Conservation (phyloP, 2,797 vertebrate genomes). For the Nasua narica region DNA sequence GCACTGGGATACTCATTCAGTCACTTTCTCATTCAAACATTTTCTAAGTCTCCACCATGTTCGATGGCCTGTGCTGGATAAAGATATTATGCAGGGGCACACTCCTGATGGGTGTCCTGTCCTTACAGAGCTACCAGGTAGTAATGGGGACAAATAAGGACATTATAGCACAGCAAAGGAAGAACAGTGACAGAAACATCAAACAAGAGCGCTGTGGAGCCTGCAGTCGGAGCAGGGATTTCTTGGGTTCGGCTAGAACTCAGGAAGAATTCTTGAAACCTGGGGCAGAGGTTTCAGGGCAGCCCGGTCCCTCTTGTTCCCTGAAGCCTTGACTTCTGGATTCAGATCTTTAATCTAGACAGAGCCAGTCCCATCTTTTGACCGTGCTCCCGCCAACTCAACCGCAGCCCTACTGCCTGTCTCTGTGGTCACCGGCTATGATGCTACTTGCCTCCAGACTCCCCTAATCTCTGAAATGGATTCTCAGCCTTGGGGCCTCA, state of each 20-base stretch:
- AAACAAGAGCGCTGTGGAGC: neutral
- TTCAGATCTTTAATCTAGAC: neutral
- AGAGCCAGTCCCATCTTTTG: neutral
- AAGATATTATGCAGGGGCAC: neutral
- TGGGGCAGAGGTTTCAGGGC: neutral
- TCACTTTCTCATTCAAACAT: neutral
- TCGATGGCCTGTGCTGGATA: neutral
- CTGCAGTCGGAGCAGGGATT: neutral
- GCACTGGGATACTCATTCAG: neutral
- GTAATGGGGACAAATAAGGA: neutral
- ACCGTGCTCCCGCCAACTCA: neutral
- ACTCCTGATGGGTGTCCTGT: neutral
- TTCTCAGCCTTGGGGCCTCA: neutral
- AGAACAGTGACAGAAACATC: neutral
- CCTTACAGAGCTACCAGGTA: neutral
- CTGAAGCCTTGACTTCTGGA: neutral
- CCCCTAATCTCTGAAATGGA: neutral
- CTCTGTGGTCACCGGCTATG: neutral
- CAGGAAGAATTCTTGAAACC: neutral
- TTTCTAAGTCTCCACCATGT: neutral
- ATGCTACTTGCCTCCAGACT: neutral
- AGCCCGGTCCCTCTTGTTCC: neutral
- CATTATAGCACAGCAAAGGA: neutral
- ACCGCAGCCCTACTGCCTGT: neutral
- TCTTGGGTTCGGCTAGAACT: neutral